Evolutionary conservation across 2,888 invertebrate species (phyloP).

Genomic region (Drosophila niveifrons): DNA sequence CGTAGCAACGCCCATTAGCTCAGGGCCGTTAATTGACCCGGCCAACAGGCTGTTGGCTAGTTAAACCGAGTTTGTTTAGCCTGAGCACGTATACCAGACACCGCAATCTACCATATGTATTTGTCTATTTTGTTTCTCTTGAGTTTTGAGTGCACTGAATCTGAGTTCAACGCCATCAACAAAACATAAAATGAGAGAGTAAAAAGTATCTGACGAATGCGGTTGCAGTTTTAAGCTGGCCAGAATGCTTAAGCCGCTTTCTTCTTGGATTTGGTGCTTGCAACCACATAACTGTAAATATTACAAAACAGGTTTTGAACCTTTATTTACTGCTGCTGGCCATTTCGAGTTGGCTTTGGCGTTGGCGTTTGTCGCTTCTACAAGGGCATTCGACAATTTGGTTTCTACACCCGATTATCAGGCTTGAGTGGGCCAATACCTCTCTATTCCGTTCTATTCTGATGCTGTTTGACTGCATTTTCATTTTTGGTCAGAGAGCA

Average conservation of each 20-base stretch:
- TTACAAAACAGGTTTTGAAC: conserved; percentile 63
- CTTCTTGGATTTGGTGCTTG: conserved; percentile 23
- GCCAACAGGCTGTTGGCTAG: conserved; percentile 29
- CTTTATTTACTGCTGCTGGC: conserved; percentile 36
- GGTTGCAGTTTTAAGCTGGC: conserved; percentile 30
- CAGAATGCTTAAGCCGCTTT: conserved; percentile 38
- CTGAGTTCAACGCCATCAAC: conserved; percentile 36
- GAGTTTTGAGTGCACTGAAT: conserved; percentile 14
- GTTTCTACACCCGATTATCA: conserved; percentile 21
- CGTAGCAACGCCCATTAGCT: conserved; percentile 29
- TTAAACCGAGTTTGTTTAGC: conserved; percentile 7
- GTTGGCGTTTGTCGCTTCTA: conserved; percentile 33
- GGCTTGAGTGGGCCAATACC: conserved; percentile 47
- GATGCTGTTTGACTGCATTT: conserved; percentile 76
- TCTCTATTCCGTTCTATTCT: conserved; percentile 8
- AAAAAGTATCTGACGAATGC: conserved; percentile 40
- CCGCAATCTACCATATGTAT: background rate
- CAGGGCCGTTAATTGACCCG: conserved; percentile 42
- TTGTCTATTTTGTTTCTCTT: conserved; percentile 5
- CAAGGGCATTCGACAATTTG: conserved; percentile 63
- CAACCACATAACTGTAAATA: conserved; percentile 47
- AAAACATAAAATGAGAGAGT: background rate
- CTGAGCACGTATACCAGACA: conserved; percentile 5
- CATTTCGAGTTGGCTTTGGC: conserved; percentile 15
- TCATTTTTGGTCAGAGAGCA: background rate